These are phyloP conservation scores for Morus bassanus DNA, from an alignment of 2,797 vertebrate genomes.

Conservation along the genomic window DNA sequence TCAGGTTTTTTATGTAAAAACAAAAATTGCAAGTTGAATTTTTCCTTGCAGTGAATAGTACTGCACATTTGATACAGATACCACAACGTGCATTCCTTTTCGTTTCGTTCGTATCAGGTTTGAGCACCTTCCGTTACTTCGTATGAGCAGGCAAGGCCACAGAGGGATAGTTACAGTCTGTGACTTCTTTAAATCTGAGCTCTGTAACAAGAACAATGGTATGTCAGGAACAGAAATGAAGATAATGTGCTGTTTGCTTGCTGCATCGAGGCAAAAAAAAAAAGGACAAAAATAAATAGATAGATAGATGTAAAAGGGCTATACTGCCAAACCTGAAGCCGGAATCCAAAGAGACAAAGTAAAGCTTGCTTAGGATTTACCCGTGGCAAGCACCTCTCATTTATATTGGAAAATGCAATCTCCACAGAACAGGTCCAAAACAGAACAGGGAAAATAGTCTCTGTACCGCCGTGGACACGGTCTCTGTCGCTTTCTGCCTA, in stretches of 20 bases:
- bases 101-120: rapidly evolving
- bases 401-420: background rate
- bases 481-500: rapidly evolving
- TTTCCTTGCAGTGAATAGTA: rapidly evolving
- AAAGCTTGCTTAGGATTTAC: background rate
- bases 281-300: background rate
- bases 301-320: background rate
- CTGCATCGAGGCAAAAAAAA: background rate
- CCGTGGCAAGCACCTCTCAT: background rate
- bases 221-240: background rate
- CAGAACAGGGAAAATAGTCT: background rate
- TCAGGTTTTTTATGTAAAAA: rapidly evolving
- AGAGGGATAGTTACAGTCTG: rapidly evolving
- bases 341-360: background rate
- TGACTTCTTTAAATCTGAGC: background rate
- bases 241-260: rapidly evolving
- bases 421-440: background rate
- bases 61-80: background rate
- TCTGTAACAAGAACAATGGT: background rate
- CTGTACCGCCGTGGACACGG: no score
- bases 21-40: rapidly evolving
- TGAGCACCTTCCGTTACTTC: background rate
- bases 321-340: background rate
- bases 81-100: rapidly evolving
- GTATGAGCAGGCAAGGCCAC: background rate